phyloP scores from a whole-genome alignment of 2,113 vertebrate genomes.

The Prolemur simus region DNA sequence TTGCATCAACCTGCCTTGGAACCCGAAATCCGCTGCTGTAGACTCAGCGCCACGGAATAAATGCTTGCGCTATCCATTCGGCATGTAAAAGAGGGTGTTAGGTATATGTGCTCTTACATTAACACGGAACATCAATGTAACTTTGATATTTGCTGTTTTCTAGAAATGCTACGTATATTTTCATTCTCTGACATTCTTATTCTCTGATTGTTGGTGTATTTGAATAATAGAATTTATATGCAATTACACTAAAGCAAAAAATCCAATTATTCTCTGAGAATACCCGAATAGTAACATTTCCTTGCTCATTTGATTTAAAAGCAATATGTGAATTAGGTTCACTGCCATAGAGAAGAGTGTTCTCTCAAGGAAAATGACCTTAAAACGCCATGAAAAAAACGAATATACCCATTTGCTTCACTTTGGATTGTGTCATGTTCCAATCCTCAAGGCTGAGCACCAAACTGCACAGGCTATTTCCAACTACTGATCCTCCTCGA shows the following conservation, averaged over 20 bases:
- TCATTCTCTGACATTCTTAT: neutral
- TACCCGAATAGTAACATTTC: neutral
- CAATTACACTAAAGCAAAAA: neutral
- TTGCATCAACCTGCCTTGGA: neutral
- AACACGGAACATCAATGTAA: neutral
- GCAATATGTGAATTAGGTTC: neutral
- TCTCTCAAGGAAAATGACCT: neutral
- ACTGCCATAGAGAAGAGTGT: neutral
- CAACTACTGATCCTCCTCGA: neutral
- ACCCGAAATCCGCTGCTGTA: neutral
- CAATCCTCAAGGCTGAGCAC: neutral
- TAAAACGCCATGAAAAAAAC: neutral
- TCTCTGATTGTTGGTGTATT: neutral
- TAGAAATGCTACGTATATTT: neutral
- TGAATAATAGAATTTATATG: neutral
- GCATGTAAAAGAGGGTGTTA: neutral
- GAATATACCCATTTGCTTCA: rapidly evolving
- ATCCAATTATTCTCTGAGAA: neutral
- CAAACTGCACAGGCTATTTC: neutral
- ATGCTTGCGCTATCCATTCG: neutral
- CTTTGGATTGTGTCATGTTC: neutral
- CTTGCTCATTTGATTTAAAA: neutral
- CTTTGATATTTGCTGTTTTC: neutral
- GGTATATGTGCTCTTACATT: neutral
- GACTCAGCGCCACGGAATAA: neutral